phyloP scores from a whole-genome alignment of 2,113 vertebrate genomes.

The Solea senegalensis region DNA sequence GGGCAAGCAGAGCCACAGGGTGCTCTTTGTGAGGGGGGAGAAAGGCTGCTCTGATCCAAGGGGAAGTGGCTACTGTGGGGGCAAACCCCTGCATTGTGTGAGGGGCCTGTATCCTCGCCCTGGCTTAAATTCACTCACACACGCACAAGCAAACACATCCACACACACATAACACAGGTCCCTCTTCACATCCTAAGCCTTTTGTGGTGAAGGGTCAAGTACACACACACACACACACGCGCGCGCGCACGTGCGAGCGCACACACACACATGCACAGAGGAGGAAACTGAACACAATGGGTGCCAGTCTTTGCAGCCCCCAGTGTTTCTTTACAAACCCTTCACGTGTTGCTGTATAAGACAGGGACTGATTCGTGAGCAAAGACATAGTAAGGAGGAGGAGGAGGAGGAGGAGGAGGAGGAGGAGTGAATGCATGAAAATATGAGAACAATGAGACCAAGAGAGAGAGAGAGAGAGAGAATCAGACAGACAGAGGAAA shows the following conservation, averaged over 20 bases:
- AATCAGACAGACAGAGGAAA: neutral
- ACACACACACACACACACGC: slow-evolving; percentile 36
- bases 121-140: slow-evolving; percentile 70
- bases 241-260: slow-evolving; percentile 37
- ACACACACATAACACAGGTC: slow-evolving; percentile 19
- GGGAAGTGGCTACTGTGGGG: slow-evolving; percentile 77
- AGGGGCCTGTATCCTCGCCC: slow-evolving; percentile 71
- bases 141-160: slow-evolving; percentile 30
- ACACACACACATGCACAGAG: slow-evolving; percentile 32
- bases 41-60: slow-evolving; percentile 81
- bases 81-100: slow-evolving; percentile 76
- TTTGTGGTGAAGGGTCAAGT: slow-evolving; percentile 67
- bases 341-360: slow-evolving; percentile 65
- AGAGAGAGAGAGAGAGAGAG: slow-evolving; percentile 45
- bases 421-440: slow-evolving; percentile 31
- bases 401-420: slow-evolving; percentile 1
- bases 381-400: slow-evolving; percentile 9
- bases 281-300: slow-evolving; percentile 70
- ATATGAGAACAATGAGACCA: slow-evolving; percentile 39
- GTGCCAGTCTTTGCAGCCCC: slow-evolving; percentile 66
- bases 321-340: slow-evolving; percentile 67
- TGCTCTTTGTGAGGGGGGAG: slow-evolving; percentile 80
- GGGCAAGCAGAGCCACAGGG: slow-evolving; percentile 77
- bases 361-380: slow-evolving; percentile 56
- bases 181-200: slow-evolving; percentile 60